These are phyloP conservation scores for Streptopelia turtur DNA, from an alignment of 2,797 vertebrate species.

Conservation along the genomic window DNA sequence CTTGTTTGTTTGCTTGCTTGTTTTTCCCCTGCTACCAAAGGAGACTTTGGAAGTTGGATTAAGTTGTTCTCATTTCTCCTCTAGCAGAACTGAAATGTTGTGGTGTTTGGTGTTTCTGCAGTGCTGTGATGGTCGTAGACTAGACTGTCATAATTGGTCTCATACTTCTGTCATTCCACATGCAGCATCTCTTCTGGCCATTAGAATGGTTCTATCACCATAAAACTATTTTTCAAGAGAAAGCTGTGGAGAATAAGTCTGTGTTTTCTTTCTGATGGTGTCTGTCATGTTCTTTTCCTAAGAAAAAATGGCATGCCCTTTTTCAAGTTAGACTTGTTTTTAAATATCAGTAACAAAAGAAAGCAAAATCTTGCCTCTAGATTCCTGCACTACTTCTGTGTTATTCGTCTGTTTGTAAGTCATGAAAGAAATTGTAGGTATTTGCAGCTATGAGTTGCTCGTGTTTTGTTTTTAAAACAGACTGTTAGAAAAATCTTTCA, in stretches of 20 bases:
- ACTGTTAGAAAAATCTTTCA: neutral
- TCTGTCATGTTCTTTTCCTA: neutral
- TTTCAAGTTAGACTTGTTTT: neutral
- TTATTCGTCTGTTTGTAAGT: neutral
- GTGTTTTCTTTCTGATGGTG: neutral
- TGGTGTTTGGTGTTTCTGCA: neutral
- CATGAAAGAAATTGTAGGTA: neutral
- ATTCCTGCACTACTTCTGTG: neutral
- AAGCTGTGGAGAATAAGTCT: neutral
- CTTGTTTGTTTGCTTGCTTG: neutral
- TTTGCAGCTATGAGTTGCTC: neutral
- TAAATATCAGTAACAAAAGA: neutral
- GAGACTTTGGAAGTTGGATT: neutral
- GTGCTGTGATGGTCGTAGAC: neutral
- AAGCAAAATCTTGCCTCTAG: neutral
- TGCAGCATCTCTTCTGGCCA: neutral
- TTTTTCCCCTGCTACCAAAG: neutral
- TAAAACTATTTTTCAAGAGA: neutral
- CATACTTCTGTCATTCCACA: neutral
- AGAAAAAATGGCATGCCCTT: accelerated
- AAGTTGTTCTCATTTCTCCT: neutral
- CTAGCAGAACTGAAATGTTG: neutral
- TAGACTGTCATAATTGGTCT: neutral
- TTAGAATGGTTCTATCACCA: neutral
- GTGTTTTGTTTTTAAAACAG: neutral